phyloP scores from a whole-genome alignment of 1,140 invertebrate genomes.

The Pseudoatta argentina region DNA sequence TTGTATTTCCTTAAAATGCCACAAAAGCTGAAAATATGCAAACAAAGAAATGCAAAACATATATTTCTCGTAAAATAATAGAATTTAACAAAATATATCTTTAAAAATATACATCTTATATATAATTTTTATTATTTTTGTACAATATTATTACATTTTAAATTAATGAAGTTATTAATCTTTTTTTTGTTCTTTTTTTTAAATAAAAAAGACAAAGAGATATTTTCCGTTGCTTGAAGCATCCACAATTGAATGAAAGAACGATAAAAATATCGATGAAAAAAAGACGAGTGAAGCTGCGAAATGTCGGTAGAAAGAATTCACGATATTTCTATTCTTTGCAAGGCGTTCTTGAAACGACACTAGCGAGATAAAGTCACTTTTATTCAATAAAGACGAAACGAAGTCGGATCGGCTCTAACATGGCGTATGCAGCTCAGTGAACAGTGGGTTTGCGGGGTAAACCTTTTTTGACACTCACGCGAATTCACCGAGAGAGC shows the following conservation, averaged over 20 bases:
- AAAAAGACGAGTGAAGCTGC: not conserved
- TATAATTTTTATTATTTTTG: not conserved
- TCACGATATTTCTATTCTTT: conserved; percentile 57
- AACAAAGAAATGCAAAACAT: not conserved
- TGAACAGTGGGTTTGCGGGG: conserved; percentile 31
- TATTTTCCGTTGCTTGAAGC: not conserved
- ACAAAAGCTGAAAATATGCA: not conserved
- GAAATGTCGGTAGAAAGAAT: conserved; percentile 34
- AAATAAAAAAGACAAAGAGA: not conserved
- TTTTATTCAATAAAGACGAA: conserved; percentile 47
- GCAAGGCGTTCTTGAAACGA: conserved; percentile 14
- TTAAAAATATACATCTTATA: not conserved
- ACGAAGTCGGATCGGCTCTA: conserved; percentile 5
- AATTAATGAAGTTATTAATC: not conserved
- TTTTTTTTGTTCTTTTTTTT: not conserved
- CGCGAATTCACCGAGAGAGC: not conserved
- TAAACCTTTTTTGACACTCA: conserved; percentile 32
- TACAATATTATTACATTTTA: not conserved
- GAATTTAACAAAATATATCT: not conserved
- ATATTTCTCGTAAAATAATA: not conserved
- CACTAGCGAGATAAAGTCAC: conserved; percentile 44
- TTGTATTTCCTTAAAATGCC: conserved; percentile 4
- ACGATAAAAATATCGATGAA: conserved; percentile 30
- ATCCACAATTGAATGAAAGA: conserved; percentile 35
- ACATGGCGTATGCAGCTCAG: conserved; percentile 24